These are phyloP conservation scores for Protobothrops mucrosquamatus DNA, from an alignment of 2,113 vertebrate species.

Conservation along the genomic window DNA sequence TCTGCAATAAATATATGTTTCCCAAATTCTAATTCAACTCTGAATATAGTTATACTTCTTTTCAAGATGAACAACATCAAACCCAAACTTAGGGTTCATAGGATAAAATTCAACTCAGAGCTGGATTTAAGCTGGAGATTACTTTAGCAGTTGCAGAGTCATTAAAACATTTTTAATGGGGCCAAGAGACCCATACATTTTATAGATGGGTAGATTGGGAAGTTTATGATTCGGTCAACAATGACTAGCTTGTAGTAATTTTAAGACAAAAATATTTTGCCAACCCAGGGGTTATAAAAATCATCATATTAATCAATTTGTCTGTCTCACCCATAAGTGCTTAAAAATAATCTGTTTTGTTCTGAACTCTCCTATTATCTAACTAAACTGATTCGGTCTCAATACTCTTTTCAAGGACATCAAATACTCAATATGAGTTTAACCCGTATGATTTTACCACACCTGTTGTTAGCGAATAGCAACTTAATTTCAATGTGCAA, in stretches of 20 bases:
- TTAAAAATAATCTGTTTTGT: background rate
- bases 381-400: background rate
- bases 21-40: background rate
- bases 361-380: background rate
- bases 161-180: background rate
- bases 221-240: background rate
- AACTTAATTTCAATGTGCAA: background rate
- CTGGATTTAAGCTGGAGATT: background rate
- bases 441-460: background rate
- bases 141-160: background rate
- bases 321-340: background rate
- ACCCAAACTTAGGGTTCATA: background rate
- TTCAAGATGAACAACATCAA: accelerated
- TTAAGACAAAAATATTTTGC: background rate
- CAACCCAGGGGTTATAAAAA: background rate
- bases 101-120: background rate
- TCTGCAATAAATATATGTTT: slow-evolving; percentile 70
- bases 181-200: background rate
- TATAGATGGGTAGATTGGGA: background rate
- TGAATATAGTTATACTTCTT: slow-evolving; percentile 11
- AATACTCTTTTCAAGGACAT: background rate
- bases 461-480: background rate
- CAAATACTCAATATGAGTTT: background rate
- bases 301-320: background rate
- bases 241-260: background rate